A percentile compares a stretch with the other conserved stretches of the same genome.
phyloP scores from a whole-genome alignment of 2,113 vertebrate species.

The Oncorhynchus nerka region DNA sequence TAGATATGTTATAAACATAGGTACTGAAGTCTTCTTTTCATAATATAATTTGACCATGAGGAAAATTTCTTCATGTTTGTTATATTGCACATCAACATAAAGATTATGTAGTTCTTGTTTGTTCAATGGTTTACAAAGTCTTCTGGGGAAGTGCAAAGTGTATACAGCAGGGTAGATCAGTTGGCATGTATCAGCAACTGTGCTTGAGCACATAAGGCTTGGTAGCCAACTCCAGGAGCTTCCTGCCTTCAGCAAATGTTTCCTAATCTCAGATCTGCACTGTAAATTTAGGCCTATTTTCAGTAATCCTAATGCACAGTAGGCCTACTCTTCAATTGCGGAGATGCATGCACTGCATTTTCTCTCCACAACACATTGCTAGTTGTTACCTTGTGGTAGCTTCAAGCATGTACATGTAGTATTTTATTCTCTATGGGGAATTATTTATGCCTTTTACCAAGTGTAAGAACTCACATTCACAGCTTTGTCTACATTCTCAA shows the following conservation, averaged over 20 bases:
- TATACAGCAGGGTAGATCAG: background rate
- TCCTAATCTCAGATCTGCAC: background rate
- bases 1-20: too few relatives aligned
- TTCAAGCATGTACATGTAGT: background rate
- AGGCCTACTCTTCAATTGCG: background rate
- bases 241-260: background rate
- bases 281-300: too few relatives aligned
- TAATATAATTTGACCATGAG: background rate
- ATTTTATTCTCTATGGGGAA: slow-evolving; percentile 5
- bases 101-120: background rate
- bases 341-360: slow-evolving; percentile 4
- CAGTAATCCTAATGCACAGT: too few relatives aligned
- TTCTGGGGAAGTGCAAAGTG: background rate
- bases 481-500: slow-evolving; percentile 39
- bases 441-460: background rate
- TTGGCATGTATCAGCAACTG: background rate
- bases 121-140: background rate
- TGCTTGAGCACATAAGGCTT: background rate
- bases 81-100: background rate
- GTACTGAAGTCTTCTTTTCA: background rate
- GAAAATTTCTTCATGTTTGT: background rate
- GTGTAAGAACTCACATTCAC: background rate
- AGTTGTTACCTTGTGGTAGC: background rate
- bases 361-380: slow-evolving; percentile 6
- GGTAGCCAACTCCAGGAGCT: background rate